Conservation (phyloP, 2,888 invertebrate species). For the Drosophila kanekoi region DNA sequence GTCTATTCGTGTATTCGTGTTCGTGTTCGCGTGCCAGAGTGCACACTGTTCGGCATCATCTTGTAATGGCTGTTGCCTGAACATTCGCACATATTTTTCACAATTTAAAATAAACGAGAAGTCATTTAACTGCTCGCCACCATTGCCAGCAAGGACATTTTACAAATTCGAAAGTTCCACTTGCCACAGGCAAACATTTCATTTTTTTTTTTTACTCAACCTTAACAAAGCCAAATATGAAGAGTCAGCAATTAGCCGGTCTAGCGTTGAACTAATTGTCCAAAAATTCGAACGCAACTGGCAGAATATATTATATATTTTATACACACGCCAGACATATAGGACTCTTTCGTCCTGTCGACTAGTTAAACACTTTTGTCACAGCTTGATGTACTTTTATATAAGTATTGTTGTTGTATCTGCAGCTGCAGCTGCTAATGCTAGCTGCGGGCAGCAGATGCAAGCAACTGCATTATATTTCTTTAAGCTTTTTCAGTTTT, state of each 20-base stretch:
- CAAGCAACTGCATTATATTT: no score
- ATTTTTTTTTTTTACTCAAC: not conserved
- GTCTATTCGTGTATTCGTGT: constrained; percentile 10
- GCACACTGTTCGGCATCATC: constrained; percentile 61
- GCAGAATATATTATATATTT: not conserved
- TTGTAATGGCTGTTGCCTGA: constrained; percentile 64
- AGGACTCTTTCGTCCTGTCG: not conserved
- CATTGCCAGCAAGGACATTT: constrained; percentile 44
- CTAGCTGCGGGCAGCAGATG: no score
- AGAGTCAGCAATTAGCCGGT: constrained; percentile 68
- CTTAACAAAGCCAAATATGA: constrained; percentile 52
- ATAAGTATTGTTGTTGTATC: no score
- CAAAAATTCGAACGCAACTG: constrained; percentile 3
- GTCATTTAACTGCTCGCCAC: constrained; percentile 75
- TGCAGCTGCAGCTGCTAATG: no score
- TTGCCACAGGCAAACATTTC: constrained; percentile 53
- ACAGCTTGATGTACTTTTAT: no score
- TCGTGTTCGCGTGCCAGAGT: constrained; percentile 36
- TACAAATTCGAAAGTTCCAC: constrained; percentile 37
- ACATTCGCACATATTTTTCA: constrained; percentile 78
- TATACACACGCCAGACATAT: not conserved
- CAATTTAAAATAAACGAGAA: constrained; percentile 80
- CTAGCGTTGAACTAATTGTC: constrained; percentile 28
- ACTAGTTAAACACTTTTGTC: not conserved
- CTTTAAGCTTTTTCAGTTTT: no score